Percentiles rank a stretch among this genome's conserved stretches.
These are phyloP conservation scores for Anolis apletophallus DNA, from an alignment of 2,797 vertebrate species.

Conservation along the genomic window DNA sequence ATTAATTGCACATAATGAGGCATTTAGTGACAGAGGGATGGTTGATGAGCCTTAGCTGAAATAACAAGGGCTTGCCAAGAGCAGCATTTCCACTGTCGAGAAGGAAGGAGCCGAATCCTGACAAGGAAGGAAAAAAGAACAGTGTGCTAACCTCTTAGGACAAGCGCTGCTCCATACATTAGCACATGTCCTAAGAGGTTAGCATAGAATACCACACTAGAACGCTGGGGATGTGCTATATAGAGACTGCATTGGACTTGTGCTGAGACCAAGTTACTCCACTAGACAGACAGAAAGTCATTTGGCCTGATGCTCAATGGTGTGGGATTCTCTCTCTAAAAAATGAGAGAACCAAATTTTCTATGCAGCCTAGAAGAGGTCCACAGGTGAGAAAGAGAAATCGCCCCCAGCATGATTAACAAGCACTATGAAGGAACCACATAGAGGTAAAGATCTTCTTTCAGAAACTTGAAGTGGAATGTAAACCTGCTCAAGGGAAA, in stretches of 20 bases:
- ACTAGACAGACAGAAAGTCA: background rate
- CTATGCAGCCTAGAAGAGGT: background rate
- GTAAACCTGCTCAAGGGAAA: no score
- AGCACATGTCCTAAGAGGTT: no score
- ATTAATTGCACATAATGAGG: conserved; percentile 82
- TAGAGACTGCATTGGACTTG: background rate
- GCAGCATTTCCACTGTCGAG: conserved; percentile 64
- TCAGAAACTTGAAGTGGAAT: no score
- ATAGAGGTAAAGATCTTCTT: no score
- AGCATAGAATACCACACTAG: background rate
- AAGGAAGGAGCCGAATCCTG: conserved; percentile 49
- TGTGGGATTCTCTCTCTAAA: background rate
- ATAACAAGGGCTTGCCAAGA: conserved; percentile 75
- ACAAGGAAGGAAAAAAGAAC: fast-evolving
- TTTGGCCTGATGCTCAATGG: background rate
- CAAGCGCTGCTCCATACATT: background rate
- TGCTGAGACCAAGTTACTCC: background rate
- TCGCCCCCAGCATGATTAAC: no score
- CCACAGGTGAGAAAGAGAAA: no score
- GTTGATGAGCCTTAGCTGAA: conserved; percentile 75
- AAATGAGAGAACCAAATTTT: background rate
- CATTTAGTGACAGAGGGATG: conserved; percentile 75
- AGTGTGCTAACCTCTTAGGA: background rate
- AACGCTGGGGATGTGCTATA: background rate
- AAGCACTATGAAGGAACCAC: no score